Evolutionary conservation across 1,140 invertebrate genomes (phyloP).

Genomic region (Apis dorsata): DNA sequence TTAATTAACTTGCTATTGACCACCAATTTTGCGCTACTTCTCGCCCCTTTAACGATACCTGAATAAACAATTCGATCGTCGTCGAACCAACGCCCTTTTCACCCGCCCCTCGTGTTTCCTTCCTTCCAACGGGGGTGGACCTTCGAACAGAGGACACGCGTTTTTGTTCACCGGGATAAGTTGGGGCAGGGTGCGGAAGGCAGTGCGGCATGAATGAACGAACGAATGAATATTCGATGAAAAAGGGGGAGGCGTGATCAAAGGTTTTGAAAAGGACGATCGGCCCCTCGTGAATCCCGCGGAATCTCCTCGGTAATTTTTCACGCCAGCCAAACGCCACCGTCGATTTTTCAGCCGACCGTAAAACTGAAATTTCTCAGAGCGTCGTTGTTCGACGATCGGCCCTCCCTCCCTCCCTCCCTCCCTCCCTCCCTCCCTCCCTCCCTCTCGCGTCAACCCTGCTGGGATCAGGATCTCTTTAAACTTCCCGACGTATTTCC

Average conservation of each 20-base stretch:
- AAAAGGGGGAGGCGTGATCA: conserved; percentile 1
- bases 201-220: not conserved
- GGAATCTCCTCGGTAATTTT: conserved; percentile 69
- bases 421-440: conserved; percentile 6
- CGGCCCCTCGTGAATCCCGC: conserved; percentile 40
- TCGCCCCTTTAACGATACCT: not conserved
- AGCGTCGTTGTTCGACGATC: conserved; percentile 53
- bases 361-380: conserved; percentile 74
- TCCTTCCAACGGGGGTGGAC: not conserved
- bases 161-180: not conserved
- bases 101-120: not conserved
- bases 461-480: conserved; percentile 46
- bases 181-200: not conserved
- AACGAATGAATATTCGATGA: conserved; percentile 6
- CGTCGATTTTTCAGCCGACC: conserved; percentile 71
- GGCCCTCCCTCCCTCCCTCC: conserved; percentile 39
- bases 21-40: conserved; percentile 1
- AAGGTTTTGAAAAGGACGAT: conserved; percentile 35
- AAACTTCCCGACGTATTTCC: conserved; percentile 69
- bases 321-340: conserved; percentile 64
- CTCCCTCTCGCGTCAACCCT: conserved; percentile 54
- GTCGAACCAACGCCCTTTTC: not conserved
- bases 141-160: not conserved
- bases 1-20: not conserved
- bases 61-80: conserved; percentile 16